Conservation (phyloP, 2,113 vertebrate genomes). For the Poeciliopsis prolifica region DNA sequence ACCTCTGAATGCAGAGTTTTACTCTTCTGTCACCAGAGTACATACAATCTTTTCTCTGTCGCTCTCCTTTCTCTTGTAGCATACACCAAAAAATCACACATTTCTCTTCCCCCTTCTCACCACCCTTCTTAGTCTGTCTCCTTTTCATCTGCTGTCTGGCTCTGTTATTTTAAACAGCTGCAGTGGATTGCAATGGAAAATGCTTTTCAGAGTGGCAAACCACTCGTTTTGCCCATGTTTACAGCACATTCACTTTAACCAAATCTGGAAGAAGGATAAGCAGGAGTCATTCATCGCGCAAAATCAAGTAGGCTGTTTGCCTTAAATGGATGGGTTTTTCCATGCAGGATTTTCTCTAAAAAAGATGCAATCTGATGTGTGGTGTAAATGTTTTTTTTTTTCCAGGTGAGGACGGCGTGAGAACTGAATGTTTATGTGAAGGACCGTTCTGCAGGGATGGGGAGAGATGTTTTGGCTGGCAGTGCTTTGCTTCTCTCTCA, state of each 20-base stretch:
- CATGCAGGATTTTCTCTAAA: neutral
- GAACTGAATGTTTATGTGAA: conserved; percentile 89
- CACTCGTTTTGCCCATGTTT: conserved; percentile 11
- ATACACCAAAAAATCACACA: conserved; percentile 41
- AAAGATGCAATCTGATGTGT: conserved; percentile 4
- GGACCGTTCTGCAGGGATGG: conserved; percentile 83
- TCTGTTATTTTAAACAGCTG: conserved; percentile 67
- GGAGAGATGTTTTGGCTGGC: conserved; percentile 86
- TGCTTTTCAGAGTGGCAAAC: conserved; percentile 17
- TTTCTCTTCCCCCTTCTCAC: conserved; percentile 29
- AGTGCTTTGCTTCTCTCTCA: conserved; percentile 90
- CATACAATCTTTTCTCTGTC: conserved; percentile 15
- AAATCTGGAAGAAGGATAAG: neutral
- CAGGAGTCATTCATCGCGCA: neutral
- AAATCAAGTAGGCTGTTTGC: neutral
- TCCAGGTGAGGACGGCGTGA: conserved; percentile 80
- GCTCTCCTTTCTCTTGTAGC: conserved; percentile 29
- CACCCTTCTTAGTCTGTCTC: conserved; percentile 58
- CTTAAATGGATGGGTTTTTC: neutral
- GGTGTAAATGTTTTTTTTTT: neutral
- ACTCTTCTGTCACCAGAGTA: neutral
- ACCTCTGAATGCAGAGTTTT: neutral
- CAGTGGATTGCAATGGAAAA: conserved; percentile 54
- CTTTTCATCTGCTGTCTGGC: conserved; percentile 64
- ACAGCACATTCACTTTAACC: neutral